Evolutionary conservation across 2,888 invertebrate genomes (phyloP).

Genomic region (Hypercompe scribonia): DNA sequence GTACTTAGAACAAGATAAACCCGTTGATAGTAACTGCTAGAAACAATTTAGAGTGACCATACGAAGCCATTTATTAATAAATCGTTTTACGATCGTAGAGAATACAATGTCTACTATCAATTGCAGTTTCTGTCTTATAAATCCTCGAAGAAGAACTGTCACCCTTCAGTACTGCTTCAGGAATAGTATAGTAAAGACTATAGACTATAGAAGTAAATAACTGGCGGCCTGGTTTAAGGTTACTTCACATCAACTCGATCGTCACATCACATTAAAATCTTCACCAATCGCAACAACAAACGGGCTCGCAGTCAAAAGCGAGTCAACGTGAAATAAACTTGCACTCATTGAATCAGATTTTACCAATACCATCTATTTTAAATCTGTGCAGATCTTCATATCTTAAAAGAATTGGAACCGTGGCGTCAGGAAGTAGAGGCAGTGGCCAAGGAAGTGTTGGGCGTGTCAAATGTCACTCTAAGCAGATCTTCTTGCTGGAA

Average conservation of each 20-base stretch:
- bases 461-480: conserved; percentile 86
- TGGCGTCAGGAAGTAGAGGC: conserved; percentile 88
- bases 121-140: background rate
- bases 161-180: too few relatives aligned
- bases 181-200: background rate
- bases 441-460: conserved; percentile 86
- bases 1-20: background rate
- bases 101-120: background rate
- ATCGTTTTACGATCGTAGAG: background rate
- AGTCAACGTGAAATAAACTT: too few relatives aligned
- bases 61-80: too few relatives aligned
- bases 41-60: too few relatives aligned
- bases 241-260: too few relatives aligned
- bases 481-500: conserved; percentile 82
- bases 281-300: too few relatives aligned
- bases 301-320: too few relatives aligned
- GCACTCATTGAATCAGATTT: background rate
- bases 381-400: conserved; percentile 63
- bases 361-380: background rate
- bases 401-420: conserved; percentile 86
- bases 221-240: too few relatives aligned
- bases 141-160: background rate
- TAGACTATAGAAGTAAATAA: background rate
- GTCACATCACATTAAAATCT: too few relatives aligned
- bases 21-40: too few relatives aligned